Conservation (phyloP, 2,888 invertebrate species). For the Drosophila pegasa region DNA sequence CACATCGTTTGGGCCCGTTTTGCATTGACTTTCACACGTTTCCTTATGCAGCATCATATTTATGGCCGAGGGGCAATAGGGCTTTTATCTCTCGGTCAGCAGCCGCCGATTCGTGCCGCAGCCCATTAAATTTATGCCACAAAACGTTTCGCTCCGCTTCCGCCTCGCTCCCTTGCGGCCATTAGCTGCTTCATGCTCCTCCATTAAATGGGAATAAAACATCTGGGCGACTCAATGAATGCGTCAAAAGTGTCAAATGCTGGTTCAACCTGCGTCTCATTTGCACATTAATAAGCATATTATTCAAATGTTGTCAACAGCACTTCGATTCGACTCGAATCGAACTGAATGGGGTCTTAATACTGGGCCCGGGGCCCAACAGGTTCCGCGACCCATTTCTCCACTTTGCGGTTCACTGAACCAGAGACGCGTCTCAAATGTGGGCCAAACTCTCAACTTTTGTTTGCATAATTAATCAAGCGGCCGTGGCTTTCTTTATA, state of each 20-base stretch:
- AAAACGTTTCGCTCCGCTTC: slow-evolving; percentile 34
- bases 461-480: slow-evolving; percentile 69
- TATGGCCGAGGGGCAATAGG: slow-evolving; percentile 52
- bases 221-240: slow-evolving; percentile 52
- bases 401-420: slow-evolving; percentile 65
- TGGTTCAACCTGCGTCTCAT: slow-evolving; percentile 48
- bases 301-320: slow-evolving; percentile 65
- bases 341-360: slow-evolving; percentile 10
- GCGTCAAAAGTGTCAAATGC: slow-evolving; percentile 65
- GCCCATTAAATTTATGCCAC: slow-evolving; percentile 62
- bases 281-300: slow-evolving; percentile 72
- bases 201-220: slow-evolving; percentile 57
- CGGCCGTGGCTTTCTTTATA: neutral
- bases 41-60: slow-evolving; percentile 50
- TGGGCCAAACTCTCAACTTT: slow-evolving; percentile 46
- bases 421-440: slow-evolving; percentile 47
- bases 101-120: slow-evolving; percentile 29
- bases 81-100: slow-evolving; percentile 62
- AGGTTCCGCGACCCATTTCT: slow-evolving; percentile 73
- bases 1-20: slow-evolving; percentile 52
- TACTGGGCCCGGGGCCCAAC: slow-evolving; percentile 41
- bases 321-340: slow-evolving; percentile 13
- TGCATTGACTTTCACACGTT: slow-evolving; percentile 55
- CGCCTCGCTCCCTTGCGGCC: slow-evolving; percentile 22
- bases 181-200: slow-evolving; percentile 55